Base-by-base conservation (phyloP, 2,888 invertebrate species). In the Lithosia quadra region DNA sequence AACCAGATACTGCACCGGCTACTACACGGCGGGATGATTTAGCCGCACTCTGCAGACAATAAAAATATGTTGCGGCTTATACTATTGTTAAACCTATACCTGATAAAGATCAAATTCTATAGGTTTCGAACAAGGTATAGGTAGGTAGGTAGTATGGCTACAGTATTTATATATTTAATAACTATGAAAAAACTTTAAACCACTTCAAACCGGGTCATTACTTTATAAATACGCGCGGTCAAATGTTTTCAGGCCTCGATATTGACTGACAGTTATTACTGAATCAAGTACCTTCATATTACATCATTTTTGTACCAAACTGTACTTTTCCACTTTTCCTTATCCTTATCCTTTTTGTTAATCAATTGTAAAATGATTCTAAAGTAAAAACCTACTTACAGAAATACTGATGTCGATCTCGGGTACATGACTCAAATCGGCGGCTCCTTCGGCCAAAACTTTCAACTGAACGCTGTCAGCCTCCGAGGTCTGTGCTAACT, bases 381-480 rank as follows among this genome's bases (percentile, higher is more conserved):
- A 28, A 28, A 28, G 28, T 28, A 28, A n/a, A n/a, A n/a, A n/a
- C 5, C 28, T 57, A 88, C 92, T 88, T 74, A 94, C 94, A 49
- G 83, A 83, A 55, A 87, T 76, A 70, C 79, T 90, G 65, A 94
- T 90, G 69, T 95, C 94, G 7, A 93, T 92, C 71, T 91, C 91
- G 67, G 96, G 95, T 64, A 96, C 92, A 64, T 95, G 91, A 2
- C 88, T 90, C 58, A 97, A 85, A 79, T 96, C 95, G 0, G 96
- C 96, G 0, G 97, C 97, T 71, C 96, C 95, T 57, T 92, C 91
- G 0, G 97, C 97, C 73, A 97, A 86, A 34, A 92, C 91, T 77
- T 95, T 95, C 39, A 97, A 84, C 39, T 95, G 94, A 3, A 94
- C 90, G 65, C 92, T 92, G 56, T 87, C 88, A 0, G 90, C 82